Conservation (phyloP, 2,797 vertebrate genomes). For the Nasua narica region DNA sequence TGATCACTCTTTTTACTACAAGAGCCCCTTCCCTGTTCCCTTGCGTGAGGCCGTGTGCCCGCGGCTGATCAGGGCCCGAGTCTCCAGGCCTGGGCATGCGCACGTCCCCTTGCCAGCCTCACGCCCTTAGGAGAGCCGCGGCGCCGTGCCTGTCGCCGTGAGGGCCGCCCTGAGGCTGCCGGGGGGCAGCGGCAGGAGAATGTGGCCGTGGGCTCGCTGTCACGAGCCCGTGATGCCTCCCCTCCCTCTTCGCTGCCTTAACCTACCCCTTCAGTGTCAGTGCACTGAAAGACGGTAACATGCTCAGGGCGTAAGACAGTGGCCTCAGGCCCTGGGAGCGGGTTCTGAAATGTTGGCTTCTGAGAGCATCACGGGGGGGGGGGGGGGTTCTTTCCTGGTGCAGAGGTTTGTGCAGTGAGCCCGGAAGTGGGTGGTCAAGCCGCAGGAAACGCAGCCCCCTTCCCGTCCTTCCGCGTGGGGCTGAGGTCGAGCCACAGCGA, state of each 20-base stretch:
- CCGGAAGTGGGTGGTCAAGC: too few species aligned
- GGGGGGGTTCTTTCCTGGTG: accelerated
- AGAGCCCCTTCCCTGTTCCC: accelerated
- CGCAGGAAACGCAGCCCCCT: accelerated
- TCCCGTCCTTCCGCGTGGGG: accelerated
- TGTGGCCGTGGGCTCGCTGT: neutral
- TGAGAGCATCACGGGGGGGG: too few species aligned
- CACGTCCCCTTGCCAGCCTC: neutral
- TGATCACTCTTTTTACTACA: accelerated
- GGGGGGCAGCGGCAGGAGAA: neutral
- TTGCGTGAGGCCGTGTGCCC: accelerated
- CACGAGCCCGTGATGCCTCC: neutral
- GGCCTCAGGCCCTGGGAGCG: neutral
- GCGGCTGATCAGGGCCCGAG: too few species aligned
- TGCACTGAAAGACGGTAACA: neutral
- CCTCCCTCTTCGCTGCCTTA: neutral
- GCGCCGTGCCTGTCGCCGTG: accelerated
- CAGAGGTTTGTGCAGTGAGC: accelerated
- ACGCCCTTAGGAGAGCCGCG: accelerated
- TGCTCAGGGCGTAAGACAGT: neutral
- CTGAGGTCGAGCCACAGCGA: neutral
- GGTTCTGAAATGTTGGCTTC: neutral
- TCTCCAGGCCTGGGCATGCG: accelerated
- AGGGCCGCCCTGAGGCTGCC: neutral
- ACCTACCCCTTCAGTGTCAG: neutral